phyloP scores from a whole-genome alignment of 2,113 vertebrate genomes.

The Aviceda subcristata region DNA sequence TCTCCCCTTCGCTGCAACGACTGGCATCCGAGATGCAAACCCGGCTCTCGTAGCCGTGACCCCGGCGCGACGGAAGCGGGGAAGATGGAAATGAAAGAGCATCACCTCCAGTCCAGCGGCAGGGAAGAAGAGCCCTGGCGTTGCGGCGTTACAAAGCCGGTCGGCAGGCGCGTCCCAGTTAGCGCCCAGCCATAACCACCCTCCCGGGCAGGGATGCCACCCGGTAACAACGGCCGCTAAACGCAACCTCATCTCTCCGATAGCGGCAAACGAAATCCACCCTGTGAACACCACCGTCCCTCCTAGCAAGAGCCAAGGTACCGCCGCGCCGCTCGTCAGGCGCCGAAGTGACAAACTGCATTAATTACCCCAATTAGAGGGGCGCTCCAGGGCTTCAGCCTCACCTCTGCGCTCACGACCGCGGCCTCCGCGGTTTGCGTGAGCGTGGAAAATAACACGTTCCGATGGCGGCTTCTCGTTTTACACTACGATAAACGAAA shows the following conservation, averaged over 20 bases:
- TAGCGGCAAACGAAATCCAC: background rate
- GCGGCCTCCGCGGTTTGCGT: fast-evolving
- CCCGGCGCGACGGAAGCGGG: background rate
- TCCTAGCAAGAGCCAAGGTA: background rate
- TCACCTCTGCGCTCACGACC: background rate
- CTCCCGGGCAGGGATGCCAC: background rate
- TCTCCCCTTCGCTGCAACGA: background rate
- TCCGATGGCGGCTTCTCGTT: background rate
- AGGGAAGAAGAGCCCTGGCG: background rate
- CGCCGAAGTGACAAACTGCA: background rate
- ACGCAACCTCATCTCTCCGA: background rate
- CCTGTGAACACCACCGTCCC: background rate
- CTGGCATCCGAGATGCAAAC: background rate
- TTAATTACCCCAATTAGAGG: background rate
- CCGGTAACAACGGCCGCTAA: background rate
- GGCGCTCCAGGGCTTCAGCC: background rate
- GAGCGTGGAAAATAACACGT: background rate
- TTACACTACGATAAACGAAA: background rate
- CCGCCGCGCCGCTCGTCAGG: background rate
- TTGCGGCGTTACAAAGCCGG: background rate
- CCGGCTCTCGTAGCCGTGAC: background rate
- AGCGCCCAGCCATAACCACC: background rate
- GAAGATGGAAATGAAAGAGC: background rate
- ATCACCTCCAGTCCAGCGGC: background rate
- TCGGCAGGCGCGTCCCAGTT: background rate